A percentile compares a stretch with the other conserved stretches of the same genome.
Evolutionary conservation across 30 jellyfish, hydroid and myxozoan genomes (phyloP).

Genomic region (Mastigias papua): DNA sequence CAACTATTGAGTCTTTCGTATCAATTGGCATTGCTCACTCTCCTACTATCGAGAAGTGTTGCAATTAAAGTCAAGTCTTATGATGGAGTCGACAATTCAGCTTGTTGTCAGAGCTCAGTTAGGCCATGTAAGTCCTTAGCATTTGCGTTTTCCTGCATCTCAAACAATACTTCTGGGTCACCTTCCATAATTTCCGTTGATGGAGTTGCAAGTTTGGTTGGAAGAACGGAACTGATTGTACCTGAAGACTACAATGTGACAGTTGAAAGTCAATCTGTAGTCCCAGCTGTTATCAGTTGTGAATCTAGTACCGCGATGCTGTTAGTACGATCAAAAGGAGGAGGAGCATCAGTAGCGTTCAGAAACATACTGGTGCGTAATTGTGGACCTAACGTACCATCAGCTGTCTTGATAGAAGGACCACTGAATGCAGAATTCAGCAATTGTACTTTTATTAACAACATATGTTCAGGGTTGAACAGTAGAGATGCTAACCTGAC

Average conservation of each 20-base stretch:
- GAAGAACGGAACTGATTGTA: not conserved
- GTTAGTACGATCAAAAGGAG: not conserved
- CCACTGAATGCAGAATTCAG: slow-evolving; percentile 36
- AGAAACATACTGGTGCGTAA: not conserved
- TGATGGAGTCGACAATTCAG: not conserved
- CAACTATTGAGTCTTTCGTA: too few species aligned
- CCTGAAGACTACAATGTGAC: not conserved
- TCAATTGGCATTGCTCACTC: not conserved
- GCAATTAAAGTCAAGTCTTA: not conserved
- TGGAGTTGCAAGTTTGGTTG: not conserved
- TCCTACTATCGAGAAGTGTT: not conserved
- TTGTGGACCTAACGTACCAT: slow-evolving; percentile 61
- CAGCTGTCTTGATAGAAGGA: slow-evolving; percentile 40
- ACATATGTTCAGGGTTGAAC: slow-evolving; percentile 69
- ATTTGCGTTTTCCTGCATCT: not conserved
- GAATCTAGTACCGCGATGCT: not conserved
- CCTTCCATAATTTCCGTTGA: not conserved
- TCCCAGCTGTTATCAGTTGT: not conserved
- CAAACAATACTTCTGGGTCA: not conserved
- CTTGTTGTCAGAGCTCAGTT: not conserved
- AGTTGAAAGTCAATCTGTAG: not conserved
- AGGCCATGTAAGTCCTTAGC: not conserved
- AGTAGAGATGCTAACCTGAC: slow-evolving; percentile 56
- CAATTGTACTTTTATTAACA: slow-evolving; percentile 50
- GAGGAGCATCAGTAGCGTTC: slow-evolving; percentile 1